Evolutionary conservation across 1,140 invertebrate species (phyloP).

Genomic region (Hylaeus anthracinus): DNA sequence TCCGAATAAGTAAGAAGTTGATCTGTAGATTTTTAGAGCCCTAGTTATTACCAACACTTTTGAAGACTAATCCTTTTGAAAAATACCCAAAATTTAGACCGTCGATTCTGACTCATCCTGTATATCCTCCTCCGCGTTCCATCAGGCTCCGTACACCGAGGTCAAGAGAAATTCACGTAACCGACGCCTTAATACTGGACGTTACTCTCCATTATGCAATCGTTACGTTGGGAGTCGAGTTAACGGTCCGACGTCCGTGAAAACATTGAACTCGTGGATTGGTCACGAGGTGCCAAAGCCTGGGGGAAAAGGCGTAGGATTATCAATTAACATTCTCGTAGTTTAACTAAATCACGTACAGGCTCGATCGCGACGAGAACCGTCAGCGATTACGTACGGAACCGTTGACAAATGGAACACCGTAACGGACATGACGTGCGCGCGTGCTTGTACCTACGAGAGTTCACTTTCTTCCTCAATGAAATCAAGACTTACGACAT

Average conservation of each 20-base stretch:
- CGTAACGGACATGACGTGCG: neutral
- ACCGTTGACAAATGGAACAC: constrained; percentile 14
- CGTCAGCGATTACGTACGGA: neutral
- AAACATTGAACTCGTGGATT: neutral
- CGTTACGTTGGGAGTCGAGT: neutral
- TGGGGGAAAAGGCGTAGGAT: too few species aligned
- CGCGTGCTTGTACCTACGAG: neutral
- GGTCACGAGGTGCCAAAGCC: too few species aligned
- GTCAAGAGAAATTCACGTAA: neutral
- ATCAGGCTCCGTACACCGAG: neutral
- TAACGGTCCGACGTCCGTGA: neutral
- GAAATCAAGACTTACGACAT: constrained; percentile 48
- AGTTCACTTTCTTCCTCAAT: constrained; percentile 49
- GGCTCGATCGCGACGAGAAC: too few species aligned
- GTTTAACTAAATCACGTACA: neutral
- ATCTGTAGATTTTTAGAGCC: too few species aligned
- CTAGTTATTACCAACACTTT: too few species aligned
- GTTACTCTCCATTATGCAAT: neutral
- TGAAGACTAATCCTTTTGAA: too few species aligned
- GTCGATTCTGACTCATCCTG: too few species aligned
- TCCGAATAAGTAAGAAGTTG: too few species aligned
- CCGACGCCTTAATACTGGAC: neutral
- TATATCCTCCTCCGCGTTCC: neutral
- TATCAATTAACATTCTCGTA: neutral
- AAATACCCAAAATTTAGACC: too few species aligned